Conservation (phyloP, 2,113 vertebrate species). For the Morone saxatilis region DNA sequence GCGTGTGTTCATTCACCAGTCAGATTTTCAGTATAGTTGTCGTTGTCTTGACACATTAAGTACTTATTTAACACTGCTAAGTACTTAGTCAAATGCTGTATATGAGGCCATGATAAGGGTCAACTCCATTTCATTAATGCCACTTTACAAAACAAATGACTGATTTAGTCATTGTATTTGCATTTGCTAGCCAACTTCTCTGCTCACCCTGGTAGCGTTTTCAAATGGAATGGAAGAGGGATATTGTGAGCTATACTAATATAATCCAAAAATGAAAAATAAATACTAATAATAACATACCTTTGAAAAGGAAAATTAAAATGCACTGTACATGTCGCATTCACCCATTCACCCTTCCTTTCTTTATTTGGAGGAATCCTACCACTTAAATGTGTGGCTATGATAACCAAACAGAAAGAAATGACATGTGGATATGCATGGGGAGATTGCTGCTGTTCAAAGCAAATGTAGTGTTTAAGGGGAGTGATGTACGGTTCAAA, state of each 20-base stretch:
- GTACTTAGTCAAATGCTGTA: not conserved
- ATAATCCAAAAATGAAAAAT: not conserved
- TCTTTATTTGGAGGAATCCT: too few relatives aligned
- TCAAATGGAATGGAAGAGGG: not conserved
- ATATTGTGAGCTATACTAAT: not conserved
- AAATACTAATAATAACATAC: not conserved
- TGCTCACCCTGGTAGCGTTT: not conserved
- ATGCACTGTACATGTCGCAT: too few relatives aligned
- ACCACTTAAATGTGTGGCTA: too few relatives aligned
- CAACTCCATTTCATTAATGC: slow-evolving; percentile 9
- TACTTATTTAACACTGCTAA: not conserved
- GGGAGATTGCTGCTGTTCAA: too few relatives aligned
- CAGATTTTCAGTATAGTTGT: not conserved
- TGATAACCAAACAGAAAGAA: too few relatives aligned
- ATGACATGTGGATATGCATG: too few relatives aligned
- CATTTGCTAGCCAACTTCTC: not conserved
- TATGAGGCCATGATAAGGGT: not conserved
- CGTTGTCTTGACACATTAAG: not conserved
- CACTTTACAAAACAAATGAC: not conserved
- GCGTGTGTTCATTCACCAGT: not conserved
- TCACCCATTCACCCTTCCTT: too few relatives aligned
- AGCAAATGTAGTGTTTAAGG: too few relatives aligned
- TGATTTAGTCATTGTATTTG: not conserved
- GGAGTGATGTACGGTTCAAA: too few relatives aligned
- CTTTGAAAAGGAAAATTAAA: not conserved